Evolutionary conservation across 2,113 vertebrate genomes (phyloP).

Genomic region (Scomber scombrus): DNA sequence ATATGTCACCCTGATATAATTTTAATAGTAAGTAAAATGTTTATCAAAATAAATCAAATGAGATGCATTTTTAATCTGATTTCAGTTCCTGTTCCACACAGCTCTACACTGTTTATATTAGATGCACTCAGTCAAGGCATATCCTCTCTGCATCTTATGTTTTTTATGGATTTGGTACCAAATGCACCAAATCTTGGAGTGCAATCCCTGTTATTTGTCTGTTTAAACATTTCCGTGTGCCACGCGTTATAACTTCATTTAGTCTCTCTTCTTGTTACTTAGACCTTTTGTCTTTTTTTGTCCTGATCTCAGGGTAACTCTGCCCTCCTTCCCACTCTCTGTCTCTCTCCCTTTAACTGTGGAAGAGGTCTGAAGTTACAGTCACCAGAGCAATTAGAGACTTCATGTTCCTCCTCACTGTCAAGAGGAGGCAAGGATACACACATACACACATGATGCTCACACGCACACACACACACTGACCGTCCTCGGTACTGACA

Average conservation of each 20-base stretch:
- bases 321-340: conserved; percentile 43
- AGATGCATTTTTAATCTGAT: no score
- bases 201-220: not conserved
- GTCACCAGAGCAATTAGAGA: conserved; percentile 80
- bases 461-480: conserved; percentile 35
- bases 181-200: no score
- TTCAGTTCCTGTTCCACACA: not conserved
- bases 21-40: no score
- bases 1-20: no score
- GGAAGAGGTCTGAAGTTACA: conserved; percentile 71
- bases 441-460: conserved; percentile 32
- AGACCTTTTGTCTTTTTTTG: conserved; percentile 53
- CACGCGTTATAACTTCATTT: conserved; percentile 17
- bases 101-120: not conserved
- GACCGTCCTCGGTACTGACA: conserved; percentile 60
- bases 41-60: no score
- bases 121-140: not conserved
- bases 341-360: conserved; percentile 39
- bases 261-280: conserved; percentile 34
- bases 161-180: not conserved
- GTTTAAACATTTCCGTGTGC: not conserved
- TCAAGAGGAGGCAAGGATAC: conserved; percentile 58
- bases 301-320: conserved; percentile 33
- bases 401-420: conserved; percentile 76
- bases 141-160: not conserved